Conservation (phyloP, 2,113 vertebrate species). For the Colius striatus region DNA sequence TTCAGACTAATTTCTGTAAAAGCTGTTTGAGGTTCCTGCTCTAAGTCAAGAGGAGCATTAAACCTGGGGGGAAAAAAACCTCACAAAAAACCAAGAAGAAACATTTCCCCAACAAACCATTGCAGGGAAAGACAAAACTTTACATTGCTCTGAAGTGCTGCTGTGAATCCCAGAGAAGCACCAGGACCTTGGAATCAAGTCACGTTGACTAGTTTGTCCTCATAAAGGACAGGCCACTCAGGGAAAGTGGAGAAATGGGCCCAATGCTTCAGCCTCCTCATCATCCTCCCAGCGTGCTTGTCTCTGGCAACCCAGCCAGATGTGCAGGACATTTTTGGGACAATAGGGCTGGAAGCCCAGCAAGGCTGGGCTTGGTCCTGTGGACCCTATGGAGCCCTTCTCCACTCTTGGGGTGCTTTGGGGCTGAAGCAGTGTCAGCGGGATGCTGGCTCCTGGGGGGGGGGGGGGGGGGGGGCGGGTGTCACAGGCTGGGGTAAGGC, state of each 20-base stretch:
- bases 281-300: fast-evolving
- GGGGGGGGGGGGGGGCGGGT: no score
- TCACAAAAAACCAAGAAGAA: neutral
- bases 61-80: neutral
- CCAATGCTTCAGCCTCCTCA: fast-evolving
- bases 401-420: neutral
- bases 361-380: fast-evolving
- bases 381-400: fast-evolving
- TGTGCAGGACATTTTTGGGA: neutral
- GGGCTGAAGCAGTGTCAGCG: neutral
- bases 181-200: neutral
- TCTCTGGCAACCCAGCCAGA: neutral
- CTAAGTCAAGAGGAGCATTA: neutral
- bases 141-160: neutral
- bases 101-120: neutral
- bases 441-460: neutral
- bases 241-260: neutral
- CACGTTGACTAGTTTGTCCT: neutral
- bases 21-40: neutral
- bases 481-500: neutral
- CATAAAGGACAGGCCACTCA: neutral
- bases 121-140: neutral
- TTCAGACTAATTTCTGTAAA: neutral
- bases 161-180: neutral
- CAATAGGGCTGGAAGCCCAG: fast-evolving